phyloP scores from a whole-genome alignment of 2,797 vertebrate genomes.

The Dipus sagitta region DNA sequence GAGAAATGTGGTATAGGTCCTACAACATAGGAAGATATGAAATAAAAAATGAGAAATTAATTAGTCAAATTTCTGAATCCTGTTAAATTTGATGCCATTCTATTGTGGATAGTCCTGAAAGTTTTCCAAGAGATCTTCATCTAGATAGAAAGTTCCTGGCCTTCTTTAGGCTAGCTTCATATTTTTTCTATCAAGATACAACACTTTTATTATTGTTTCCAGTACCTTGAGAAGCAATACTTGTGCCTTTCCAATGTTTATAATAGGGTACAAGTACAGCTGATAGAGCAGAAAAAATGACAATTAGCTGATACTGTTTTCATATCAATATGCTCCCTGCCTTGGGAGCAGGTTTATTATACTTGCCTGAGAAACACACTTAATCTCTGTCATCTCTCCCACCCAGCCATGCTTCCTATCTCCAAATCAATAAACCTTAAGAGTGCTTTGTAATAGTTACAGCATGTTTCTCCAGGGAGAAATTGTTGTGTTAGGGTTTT shows the following conservation, averaged over 20 bases:
- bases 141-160: not conserved
- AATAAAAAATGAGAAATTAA: not conserved
- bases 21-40: not conserved
- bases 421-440: slow-evolving; percentile 82
- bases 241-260: slow-evolving; percentile 2
- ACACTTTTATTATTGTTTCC: not conserved
- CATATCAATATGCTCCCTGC: slow-evolving; percentile 60
- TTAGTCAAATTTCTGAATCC: not conserved
- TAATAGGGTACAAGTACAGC: slow-evolving; percentile 22
- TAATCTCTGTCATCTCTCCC: slow-evolving; percentile 59
- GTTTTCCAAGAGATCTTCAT: not conserved
- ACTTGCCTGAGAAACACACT: slow-evolving; percentile 66
- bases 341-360: slow-evolving; percentile 60
- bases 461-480: slow-evolving; percentile 78
- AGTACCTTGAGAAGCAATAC: not conserved
- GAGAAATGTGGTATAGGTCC: not conserved
- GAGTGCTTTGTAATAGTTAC: slow-evolving; percentile 77
- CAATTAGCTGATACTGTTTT: slow-evolving; percentile 63
- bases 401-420: slow-evolving; percentile 61
- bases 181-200: not conserved
- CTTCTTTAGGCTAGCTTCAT: not conserved
- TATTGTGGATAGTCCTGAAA: not conserved
- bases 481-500: slow-evolving; percentile 75
- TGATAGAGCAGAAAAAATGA: slow-evolving; percentile 43
- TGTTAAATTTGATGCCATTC: not conserved